A percentile compares a stretch with the other conserved stretches of the same genome.
These are phyloP conservation scores for Lacanobia wlatinum DNA, from an alignment of 2,888 invertebrate species.

Conservation along the genomic window DNA sequence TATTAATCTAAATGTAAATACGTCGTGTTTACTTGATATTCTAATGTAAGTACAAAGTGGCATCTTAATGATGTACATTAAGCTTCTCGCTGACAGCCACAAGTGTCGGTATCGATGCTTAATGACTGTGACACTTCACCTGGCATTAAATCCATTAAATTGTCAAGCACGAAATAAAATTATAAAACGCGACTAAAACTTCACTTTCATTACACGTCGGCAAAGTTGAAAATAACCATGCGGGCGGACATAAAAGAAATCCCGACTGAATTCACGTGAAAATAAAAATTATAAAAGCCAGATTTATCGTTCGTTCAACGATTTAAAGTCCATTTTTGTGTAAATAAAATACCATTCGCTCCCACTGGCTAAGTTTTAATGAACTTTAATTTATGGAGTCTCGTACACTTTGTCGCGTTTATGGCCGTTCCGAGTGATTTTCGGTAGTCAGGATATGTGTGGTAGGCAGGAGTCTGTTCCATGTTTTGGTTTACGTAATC, in stretches of 20 bases:
- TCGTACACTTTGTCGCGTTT: conserved; percentile 84
- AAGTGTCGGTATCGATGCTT: conserved; percentile 70
- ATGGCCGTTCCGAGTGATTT: conserved; percentile 79
- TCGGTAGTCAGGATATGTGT: conserved; percentile 75
- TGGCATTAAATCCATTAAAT: conserved; percentile 69
- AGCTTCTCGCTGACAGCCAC: conserved; percentile 70
- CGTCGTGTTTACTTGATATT: conserved; percentile 53
- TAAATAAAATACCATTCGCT: conserved; percentile 74
- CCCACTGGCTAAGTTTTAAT: conserved; percentile 81
- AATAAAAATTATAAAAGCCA: conserved; percentile 72
- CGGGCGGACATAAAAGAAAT: conserved; percentile 75
- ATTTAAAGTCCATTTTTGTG: conserved; percentile 78
- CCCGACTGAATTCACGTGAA: conserved; percentile 75
- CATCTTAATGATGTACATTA: conserved; percentile 71
- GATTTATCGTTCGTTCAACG: conserved; percentile 69
- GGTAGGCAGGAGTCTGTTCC: conserved; percentile 72
- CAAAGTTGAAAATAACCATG: conserved; percentile 77
- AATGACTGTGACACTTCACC: conserved; percentile 68
- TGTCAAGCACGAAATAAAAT: conserved; percentile 66
- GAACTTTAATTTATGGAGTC: conserved; percentile 85
- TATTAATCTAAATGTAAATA: conserved; percentile 59
- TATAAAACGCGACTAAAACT: conserved; percentile 63
- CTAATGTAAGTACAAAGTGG: conserved; percentile 56
- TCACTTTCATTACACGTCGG: conserved; percentile 73
- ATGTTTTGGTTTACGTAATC: conserved; percentile 84